Conservation (phyloP, 1,140 invertebrate species). For the Pseudomyrmex sp. region DNA sequence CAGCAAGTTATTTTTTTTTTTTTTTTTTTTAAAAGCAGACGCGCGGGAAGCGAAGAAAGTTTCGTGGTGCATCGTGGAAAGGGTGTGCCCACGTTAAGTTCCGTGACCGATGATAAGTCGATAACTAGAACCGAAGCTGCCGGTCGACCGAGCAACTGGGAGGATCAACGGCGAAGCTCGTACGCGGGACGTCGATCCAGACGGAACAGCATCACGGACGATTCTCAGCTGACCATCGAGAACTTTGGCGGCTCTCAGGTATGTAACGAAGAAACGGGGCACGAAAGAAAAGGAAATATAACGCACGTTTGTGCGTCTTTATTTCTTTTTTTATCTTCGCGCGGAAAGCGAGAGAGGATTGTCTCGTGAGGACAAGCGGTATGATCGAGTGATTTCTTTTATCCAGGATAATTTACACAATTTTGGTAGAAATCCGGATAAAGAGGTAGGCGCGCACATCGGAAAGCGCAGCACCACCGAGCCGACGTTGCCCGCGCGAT, state of each 20-base stretch:
- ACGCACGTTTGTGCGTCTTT: neutral
- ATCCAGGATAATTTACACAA: slow-evolving; percentile 88
- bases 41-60: slow-evolving; percentile 86
- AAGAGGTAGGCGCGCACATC: slow-evolving; percentile 88
- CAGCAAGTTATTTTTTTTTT: neutral
- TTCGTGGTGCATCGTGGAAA: slow-evolving; percentile 93
- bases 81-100: slow-evolving; percentile 92
- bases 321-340: neutral
- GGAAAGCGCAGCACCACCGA: slow-evolving; percentile 85
- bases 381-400: slow-evolving; percentile 49
- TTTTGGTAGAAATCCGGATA: slow-evolving; percentile 91
- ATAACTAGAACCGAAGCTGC: slow-evolving; percentile 87
- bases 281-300: neutral
- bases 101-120: slow-evolving; percentile 86
- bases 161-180: slow-evolving; percentile 89
- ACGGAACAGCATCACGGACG: slow-evolving; percentile 93
- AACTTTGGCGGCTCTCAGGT: slow-evolving; percentile 95
- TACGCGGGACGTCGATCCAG: slow-evolving; percentile 93
- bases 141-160: slow-evolving; percentile 94
- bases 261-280: neutral
- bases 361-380: slow-evolving; percentile 48
- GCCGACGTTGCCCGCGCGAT: slow-evolving; percentile 88
- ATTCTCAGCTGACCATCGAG: slow-evolving; percentile 95
- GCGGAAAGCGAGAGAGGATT: neutral
- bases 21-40: slow-evolving; percentile 67